Conservation (phyloP, 2,797 vertebrate species). For the Cyprinella venusta region DNA sequence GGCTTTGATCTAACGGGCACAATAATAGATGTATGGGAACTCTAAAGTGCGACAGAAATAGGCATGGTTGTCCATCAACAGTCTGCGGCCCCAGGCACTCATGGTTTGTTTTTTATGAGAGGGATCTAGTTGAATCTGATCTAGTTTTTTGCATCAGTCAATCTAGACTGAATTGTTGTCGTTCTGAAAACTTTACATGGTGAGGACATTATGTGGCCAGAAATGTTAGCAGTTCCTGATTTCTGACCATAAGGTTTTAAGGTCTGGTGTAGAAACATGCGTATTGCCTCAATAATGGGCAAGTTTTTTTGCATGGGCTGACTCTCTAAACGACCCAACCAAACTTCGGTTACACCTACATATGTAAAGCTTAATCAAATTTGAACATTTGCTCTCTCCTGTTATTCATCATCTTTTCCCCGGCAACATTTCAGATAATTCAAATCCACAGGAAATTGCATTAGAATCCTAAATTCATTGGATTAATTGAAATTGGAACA, state of each 20-base stretch:
- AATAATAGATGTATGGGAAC: constrained; percentile 11
- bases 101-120: constrained; percentile 13
- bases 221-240: not conserved
- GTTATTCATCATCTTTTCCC: not conserved
- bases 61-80: not conserved
- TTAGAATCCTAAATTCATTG: not conserved
- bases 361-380: not conserved
- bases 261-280: not conserved
- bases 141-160: not conserved
- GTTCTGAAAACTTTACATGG: not conserved
- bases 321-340: not conserved
- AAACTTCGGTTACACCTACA: not conserved
- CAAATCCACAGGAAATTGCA: constrained; percentile 7
- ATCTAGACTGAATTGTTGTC: not conserved
- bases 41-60: constrained; percentile 19
- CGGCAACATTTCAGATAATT: constrained; percentile 5
- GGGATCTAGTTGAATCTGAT: not conserved
- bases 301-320: not conserved
- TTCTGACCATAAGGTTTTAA: not conserved
- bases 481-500: not conserved
- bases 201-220: too few relatives aligned
- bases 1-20: not conserved
- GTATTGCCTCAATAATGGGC: not conserved
- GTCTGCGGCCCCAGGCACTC: not conserved
- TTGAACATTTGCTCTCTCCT: not conserved